Percentiles rank a stretch among this genome's conserved stretches.
Evolutionary conservation across 2,888 invertebrate genomes (phyloP).

Genomic region (Drosophila acutilabella): DNA sequence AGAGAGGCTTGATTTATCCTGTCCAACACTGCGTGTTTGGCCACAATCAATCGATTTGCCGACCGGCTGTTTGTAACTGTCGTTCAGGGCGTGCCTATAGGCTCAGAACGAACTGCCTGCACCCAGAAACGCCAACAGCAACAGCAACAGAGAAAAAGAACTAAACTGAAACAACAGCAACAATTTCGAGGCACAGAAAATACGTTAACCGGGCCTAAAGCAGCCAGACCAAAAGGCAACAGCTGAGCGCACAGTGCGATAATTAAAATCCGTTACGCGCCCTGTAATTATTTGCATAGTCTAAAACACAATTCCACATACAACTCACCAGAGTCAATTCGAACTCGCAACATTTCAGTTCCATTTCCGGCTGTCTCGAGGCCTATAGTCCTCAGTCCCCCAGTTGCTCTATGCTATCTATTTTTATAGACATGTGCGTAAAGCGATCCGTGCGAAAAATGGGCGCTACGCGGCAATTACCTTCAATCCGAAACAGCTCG

Average conservation of each 20-base stretch:
- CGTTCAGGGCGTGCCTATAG: slow-evolving; percentile 76
- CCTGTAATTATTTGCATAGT: slow-evolving; percentile 77
- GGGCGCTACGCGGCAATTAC: slow-evolving; percentile 83
- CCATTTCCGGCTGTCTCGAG: slow-evolving; percentile 47
- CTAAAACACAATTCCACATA: slow-evolving; percentile 5
- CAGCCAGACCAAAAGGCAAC: slow-evolving; percentile 56
- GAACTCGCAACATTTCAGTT: slow-evolving; percentile 19
- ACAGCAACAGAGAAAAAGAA: slow-evolving; percentile 10
- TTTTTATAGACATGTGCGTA: slow-evolving; percentile 78
- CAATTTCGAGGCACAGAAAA: slow-evolving; percentile 40
- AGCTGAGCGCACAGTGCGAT: slow-evolving; percentile 68
- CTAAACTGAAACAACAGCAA: slow-evolving; percentile 36
- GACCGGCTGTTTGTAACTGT: slow-evolving; percentile 77
- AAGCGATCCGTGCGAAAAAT: slow-evolving; percentile 84
- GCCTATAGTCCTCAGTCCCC: not conserved
- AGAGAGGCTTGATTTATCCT: slow-evolving; percentile 79
- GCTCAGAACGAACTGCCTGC: slow-evolving; percentile 51
- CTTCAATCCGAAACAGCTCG: slow-evolving; percentile 74
- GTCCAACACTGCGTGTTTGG: slow-evolving; percentile 80
- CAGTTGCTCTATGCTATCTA: slow-evolving; percentile 56
- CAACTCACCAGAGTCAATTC: not conserved
- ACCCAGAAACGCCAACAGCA: slow-evolving; percentile 48
- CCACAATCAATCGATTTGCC: slow-evolving; percentile 79
- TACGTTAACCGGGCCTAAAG: slow-evolving; percentile 4
- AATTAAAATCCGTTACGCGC: slow-evolving; percentile 79